Conservation (phyloP, 2,888 invertebrate genomes). For the Rugalucina vietnamica region DNA sequence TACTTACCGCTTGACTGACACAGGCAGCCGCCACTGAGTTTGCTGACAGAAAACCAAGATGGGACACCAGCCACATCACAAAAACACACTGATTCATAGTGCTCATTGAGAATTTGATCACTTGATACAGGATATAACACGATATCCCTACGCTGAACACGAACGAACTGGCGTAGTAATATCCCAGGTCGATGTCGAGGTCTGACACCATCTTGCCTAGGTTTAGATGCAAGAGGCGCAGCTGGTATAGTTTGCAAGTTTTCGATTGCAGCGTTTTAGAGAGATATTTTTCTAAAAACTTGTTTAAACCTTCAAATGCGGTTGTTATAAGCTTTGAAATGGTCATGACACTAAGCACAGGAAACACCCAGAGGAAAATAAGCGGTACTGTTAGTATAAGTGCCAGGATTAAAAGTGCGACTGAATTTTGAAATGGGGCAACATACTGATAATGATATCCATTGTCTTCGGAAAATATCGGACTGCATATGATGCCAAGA, state of each 20-base stretch:
- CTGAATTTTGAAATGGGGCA: not conserved
- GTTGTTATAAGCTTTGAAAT: not conserved
- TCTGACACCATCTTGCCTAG: slow-evolving; percentile 13
- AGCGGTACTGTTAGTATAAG: not conserved
- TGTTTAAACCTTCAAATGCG: not conserved
- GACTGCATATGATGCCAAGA: not conserved
- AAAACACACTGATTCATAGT: slow-evolving; percentile 7
- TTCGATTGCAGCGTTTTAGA: not conserved
- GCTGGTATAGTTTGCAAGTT: not conserved
- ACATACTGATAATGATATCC: not conserved
- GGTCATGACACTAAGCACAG: not conserved
- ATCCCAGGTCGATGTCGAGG: slow-evolving; percentile 12
- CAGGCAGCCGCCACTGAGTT: slow-evolving; percentile 20
- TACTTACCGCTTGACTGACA: slow-evolving; percentile 35
- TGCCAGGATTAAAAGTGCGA: not conserved
- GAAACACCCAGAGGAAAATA: not conserved
- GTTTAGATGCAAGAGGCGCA: slow-evolving; percentile 21
- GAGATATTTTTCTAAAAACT: not conserved
- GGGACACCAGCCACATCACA: slow-evolving; percentile 12
- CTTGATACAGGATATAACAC: slow-evolving; percentile 1
- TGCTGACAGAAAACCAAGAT: not conserved
- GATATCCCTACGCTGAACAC: slow-evolving; percentile 5
- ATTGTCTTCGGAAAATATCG: not conserved
- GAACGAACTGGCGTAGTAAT: slow-evolving; percentile 5
- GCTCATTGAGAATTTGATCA: slow-evolving; percentile 8